Percentiles rank a stretch among this genome's conserved stretches.
Conservation (phyloP, 2,888 invertebrate species). For the Galeopsomyia nigrocyanea region DNA sequence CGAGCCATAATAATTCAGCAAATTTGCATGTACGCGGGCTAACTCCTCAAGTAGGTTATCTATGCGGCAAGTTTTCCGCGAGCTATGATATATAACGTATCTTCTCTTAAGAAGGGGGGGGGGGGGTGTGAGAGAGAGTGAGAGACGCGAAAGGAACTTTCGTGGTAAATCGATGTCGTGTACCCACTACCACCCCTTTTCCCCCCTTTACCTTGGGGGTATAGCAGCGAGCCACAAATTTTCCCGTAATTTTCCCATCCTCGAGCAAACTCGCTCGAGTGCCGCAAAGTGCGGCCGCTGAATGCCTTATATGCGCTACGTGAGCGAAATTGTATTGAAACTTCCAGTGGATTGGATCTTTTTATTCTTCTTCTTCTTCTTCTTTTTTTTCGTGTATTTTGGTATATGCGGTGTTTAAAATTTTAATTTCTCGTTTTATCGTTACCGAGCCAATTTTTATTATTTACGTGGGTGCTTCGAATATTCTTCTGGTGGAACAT, state of each 20-base stretch:
- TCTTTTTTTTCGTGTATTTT: too few species aligned
- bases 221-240: slow-evolving; percentile 31
- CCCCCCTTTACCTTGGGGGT: neutral
- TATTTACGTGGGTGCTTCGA: too few species aligned
- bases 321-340: slow-evolving; percentile 18
- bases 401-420: too few species aligned
- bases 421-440: too few species aligned
- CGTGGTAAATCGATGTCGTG: slow-evolving; percentile 48
- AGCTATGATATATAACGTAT: slow-evolving; percentile 52
- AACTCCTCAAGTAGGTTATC: slow-evolving; percentile 70
- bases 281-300: too few species aligned
- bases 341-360: too few species aligned
- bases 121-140: slow-evolving; percentile 39
- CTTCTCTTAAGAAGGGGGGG: slow-evolving; percentile 33
- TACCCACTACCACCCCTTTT: slow-evolving; percentile 12
- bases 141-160: slow-evolving; percentile 52
- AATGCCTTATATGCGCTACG: slow-evolving; percentile 14
- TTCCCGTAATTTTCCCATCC: slow-evolving; percentile 33
- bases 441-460: too few species aligned
- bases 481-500: too few species aligned
- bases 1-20: slow-evolving; percentile 66
- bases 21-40: slow-evolving; percentile 69
- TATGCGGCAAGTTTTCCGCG: slow-evolving; percentile 66
- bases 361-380: too few species aligned
- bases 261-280: too few species aligned